These are phyloP conservation scores for Sparus aurata DNA, from an alignment of 2,797 vertebrate species.

Conservation along the genomic window DNA sequence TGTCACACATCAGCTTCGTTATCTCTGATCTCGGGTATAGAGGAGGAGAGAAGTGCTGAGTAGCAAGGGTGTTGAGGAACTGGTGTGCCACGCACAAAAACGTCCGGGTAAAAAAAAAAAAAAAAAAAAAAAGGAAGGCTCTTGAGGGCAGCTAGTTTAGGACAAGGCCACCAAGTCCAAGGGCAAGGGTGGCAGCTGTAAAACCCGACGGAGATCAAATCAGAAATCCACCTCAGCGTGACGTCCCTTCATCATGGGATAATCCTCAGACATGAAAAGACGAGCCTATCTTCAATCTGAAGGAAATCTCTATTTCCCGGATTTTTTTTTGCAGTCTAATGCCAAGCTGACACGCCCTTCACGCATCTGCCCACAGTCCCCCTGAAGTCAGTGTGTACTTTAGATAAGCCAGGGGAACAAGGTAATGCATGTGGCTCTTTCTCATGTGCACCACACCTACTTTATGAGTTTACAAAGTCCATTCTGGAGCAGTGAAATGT, in stretches of 20 bases:
- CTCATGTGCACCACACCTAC: conserved; percentile 44
- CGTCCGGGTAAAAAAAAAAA: conserved; percentile 1
- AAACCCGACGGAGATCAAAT: conserved; percentile 69
- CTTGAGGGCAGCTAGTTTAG: conserved; percentile 25
- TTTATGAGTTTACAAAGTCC: conserved; percentile 47
- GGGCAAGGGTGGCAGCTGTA: conserved; percentile 62
- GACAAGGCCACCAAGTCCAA: conserved; percentile 60
- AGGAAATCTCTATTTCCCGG: conserved; percentile 72
- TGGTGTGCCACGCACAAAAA: conserved; percentile 43
- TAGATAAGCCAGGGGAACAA: conserved; percentile 58
- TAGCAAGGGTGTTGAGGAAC: conserved; percentile 15
- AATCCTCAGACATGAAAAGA: conserved; percentile 80
- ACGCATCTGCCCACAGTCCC: conserved; percentile 49
- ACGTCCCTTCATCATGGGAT: conserved; percentile 74
- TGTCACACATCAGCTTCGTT: conserved; percentile 57
- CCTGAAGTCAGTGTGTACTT: conserved; percentile 53
- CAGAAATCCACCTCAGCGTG: conserved; percentile 71
- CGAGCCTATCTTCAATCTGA: conserved; percentile 65
- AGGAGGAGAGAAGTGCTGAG: conserved; percentile 38
- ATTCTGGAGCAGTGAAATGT: background rate
- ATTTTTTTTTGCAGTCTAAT: conserved; percentile 55
- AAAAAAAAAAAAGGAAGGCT: conserved; percentile 1
- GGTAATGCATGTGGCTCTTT: conserved; percentile 37
- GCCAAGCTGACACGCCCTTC: conserved; percentile 69
- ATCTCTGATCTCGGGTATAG: conserved; percentile 58